Evolutionary conservation across 2,888 invertebrate species (phyloP).

Genomic region (Acleris cristana): DNA sequence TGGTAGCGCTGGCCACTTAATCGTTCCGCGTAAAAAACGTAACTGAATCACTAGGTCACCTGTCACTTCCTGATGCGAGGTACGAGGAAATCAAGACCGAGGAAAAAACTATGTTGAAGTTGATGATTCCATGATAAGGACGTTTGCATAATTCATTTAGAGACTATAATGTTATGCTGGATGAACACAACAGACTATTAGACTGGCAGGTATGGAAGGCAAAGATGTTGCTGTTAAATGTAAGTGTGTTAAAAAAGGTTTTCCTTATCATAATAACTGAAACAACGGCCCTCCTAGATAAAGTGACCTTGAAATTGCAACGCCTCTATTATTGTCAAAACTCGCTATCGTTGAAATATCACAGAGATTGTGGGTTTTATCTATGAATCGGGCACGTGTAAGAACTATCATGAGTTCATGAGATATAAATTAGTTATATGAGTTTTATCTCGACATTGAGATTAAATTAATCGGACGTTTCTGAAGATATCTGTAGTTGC

Average conservation of each 20-base stretch:
- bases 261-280: too few relatives aligned
- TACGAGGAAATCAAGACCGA: slow-evolving; percentile 25
- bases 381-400: slow-evolving; percentile 15
- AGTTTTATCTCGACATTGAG: not conserved
- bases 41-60: slow-evolving; percentile 31
- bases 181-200: not conserved
- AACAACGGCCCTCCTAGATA: too few relatives aligned
- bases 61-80: slow-evolving; percentile 28
- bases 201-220: too few relatives aligned
- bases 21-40: slow-evolving; percentile 30
- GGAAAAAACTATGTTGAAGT: slow-evolving; percentile 19
- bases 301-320: too few relatives aligned
- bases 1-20: not conserved
- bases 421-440: slow-evolving; percentile 13
- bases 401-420: slow-evolving; percentile 8
- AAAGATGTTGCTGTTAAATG: too few relatives aligned
- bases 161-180: not conserved
- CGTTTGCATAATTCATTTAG: not conserved
- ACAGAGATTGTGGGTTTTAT: not conserved
- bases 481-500: too few relatives aligned
- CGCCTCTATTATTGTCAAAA: too few relatives aligned
- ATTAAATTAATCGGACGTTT: slow-evolving; percentile 7
- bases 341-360: too few relatives aligned
- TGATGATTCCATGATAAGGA: slow-evolving; percentile 2
- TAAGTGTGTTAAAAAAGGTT: too few relatives aligned